phyloP scores from a whole-genome alignment of 30 jellyfish, hydroid and myxozoan species.

The Kudoa iwatai region DNA sequence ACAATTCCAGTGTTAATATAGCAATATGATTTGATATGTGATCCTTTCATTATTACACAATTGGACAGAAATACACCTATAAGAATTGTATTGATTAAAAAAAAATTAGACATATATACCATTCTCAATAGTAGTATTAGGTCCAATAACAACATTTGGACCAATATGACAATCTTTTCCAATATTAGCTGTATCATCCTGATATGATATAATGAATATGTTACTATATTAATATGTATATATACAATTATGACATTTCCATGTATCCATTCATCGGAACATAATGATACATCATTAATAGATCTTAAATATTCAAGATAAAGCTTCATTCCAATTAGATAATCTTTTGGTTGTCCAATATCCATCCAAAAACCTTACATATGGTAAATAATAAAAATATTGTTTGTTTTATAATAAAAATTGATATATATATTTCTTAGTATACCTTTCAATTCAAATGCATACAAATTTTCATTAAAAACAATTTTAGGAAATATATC shows the following conservation, averaged over 20 bases:
- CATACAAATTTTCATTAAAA: constrained; percentile 11
- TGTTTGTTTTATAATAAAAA: no score
- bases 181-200: constrained; percentile 45
- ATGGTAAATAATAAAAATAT: no score
- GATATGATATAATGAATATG: background rate
- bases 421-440: no score
- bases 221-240: background rate
- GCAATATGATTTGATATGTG: constrained; percentile 13
- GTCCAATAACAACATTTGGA: constrained; percentile 45
- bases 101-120: constrained; percentile 2
- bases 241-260: constrained; percentile 51
- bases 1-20: constrained; percentile 23
- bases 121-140: constrained; percentile 21
- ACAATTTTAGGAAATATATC: constrained; percentile 52
- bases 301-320: constrained; percentile 12
- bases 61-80: constrained; percentile 32
- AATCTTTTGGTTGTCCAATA: constrained; percentile 51
- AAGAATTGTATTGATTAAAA: background rate
- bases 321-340: constrained; percentile 17
- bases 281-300: constrained; percentile 8
- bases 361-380: constrained; percentile 84
- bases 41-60: constrained; percentile 29
- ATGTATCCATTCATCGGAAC: constrained; percentile 11
- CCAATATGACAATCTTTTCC: constrained; percentile 36
- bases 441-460: no score